A percentile compares a stretch with the other conserved stretches of the same genome.
phyloP scores from a whole-genome alignment of 2,888 invertebrate species.

The Tupiocoris notatus region DNA sequence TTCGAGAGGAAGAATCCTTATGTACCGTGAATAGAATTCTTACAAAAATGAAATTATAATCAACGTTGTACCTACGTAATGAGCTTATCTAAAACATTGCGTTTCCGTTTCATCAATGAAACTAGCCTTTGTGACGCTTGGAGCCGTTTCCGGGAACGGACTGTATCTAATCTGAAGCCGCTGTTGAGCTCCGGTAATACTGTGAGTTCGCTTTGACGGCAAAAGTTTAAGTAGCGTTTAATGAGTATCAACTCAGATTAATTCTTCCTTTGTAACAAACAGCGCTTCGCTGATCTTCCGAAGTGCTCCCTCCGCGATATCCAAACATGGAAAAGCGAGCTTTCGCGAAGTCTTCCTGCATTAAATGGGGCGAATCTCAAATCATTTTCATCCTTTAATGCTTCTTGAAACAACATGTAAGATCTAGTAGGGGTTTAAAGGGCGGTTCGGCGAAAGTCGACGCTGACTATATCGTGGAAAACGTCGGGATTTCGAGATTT shows the following conservation, averaged over 20 bases:
- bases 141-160: not conserved
- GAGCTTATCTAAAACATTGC: too few species aligned
- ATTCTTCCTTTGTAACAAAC: constrained; percentile 25
- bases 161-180: too few species aligned
- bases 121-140: too few species aligned
- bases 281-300: constrained; percentile 20
- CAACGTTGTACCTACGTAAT: too few species aligned
- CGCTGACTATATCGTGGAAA: too few species aligned
- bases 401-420: not conserved
- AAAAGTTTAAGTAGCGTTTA: constrained; percentile 25
- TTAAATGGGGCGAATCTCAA: not conserved
- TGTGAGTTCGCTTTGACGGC: not conserved
- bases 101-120: too few species aligned
- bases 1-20: too few species aligned
- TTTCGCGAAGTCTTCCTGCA: not conserved
- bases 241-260: constrained; percentile 23
- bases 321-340: not conserved
- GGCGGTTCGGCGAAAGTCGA: not conserved
- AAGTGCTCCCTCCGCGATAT: not conserved
- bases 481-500: too few species aligned
- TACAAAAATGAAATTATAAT: too few species aligned
- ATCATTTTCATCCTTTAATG: not conserved
- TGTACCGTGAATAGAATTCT: too few species aligned
- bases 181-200: not conserved
- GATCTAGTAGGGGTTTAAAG: not conserved